These are phyloP conservation scores for Macroramphosus scolopax DNA, from an alignment of 2,797 vertebrate genomes.

Conservation along the genomic window DNA sequence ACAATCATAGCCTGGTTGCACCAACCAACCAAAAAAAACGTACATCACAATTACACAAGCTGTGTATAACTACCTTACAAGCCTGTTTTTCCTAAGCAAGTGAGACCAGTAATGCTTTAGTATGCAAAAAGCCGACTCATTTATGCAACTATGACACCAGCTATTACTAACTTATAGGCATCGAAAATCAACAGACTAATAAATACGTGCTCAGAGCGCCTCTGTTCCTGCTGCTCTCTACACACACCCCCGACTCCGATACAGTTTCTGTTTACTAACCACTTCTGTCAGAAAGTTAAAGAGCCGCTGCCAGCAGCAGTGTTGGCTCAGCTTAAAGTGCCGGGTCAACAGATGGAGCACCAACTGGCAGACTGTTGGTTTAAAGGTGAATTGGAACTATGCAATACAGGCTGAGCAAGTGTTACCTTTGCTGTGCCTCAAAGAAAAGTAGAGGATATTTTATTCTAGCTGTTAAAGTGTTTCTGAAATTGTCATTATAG, in stretches of 20 bases:
- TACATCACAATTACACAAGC: background rate
- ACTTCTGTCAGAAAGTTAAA: constrained; percentile 26
- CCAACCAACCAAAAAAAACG: constrained; percentile 3
- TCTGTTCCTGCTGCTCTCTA: too few species aligned
- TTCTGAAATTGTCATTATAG: too few species aligned
- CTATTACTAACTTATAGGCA: too few species aligned
- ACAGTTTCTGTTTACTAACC: constrained; percentile 28
- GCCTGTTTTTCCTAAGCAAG: too few species aligned
- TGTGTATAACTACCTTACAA: background rate
- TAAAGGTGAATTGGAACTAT: background rate
- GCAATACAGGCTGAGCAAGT: background rate
- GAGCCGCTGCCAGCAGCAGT: constrained; percentile 21
- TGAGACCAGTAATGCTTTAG: too few species aligned
- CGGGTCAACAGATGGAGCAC: constrained; percentile 11
- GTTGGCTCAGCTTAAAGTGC: constrained; percentile 12
- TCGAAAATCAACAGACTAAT: too few species aligned
- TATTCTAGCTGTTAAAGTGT: too few species aligned
- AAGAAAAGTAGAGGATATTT: too few species aligned
- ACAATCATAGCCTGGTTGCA: constrained; percentile 93
- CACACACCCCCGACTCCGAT: background rate
- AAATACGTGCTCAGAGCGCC: background rate
- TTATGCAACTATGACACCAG: too few species aligned
- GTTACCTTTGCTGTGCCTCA: too few species aligned
- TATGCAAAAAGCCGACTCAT: too few species aligned
- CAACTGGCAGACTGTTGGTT: background rate